Conservation (phyloP, 2,113 vertebrate species). For the Egretta garzetta region DNA sequence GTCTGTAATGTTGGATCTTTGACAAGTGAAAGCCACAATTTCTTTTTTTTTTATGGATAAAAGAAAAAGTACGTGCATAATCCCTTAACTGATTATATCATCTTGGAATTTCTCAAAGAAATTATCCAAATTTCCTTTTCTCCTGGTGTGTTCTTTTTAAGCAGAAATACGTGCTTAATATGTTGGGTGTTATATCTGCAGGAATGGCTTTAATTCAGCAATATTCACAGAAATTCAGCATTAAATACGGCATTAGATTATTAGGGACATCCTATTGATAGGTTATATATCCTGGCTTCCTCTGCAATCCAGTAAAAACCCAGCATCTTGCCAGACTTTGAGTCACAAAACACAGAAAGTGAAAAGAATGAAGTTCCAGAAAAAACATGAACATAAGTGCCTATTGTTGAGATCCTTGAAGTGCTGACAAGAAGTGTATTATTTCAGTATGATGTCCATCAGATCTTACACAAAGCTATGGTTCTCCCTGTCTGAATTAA, state of each 20-base stretch:
- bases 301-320: neutral
- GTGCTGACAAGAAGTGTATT: neutral
- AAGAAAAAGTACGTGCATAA: neutral
- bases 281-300: neutral
- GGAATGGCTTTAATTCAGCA: neutral
- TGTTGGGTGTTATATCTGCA: neutral
- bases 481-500: neutral
- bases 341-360: neutral
- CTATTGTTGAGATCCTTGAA: neutral
- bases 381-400: neutral
- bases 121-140: neutral
- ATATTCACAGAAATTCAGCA: neutral
- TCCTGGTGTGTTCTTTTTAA: neutral
- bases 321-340: neutral
- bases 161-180: neutral
- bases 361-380: neutral
- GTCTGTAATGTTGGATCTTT: neutral
- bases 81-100: neutral
- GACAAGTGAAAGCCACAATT: neutral
- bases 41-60: neutral
- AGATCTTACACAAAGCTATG: neutral
- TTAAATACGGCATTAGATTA: neutral
- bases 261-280: accelerated
- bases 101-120: neutral
- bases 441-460: neutral